Base-by-base conservation (phyloP, 2,797 vertebrate species). In the Acanthurus tractus region DNA sequence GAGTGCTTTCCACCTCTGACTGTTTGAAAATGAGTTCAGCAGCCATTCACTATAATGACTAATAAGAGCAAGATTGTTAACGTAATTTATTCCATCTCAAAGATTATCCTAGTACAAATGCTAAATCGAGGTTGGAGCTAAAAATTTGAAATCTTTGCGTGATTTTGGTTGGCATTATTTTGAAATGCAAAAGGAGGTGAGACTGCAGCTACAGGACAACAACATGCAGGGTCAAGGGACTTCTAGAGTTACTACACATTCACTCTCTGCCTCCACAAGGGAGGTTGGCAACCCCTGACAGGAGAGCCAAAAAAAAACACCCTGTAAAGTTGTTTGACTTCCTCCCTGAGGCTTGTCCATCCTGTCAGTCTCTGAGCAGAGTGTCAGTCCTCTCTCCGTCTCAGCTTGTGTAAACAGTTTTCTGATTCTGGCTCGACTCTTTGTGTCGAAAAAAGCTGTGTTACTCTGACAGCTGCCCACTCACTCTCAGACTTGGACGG, bases 401-500 rank as follows among this genome's bases (percentile, higher is more conserved):
- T 82, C 66, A 57, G 75, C 70, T 59, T 69, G 55, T 82, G 74
- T 64, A 83, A 79, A 86, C 65, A 74, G n/a, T 74, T 82, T 52
- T 67, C 44, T 76, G 77, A 84, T 72, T 67, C 66, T 78, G 53
- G 64, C 57, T 75, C 56, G 20, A 48, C 63, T 79, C 61, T 73
- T 70, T 40, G 42, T 77, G 64, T 81, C 65, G 44, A 58, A 74
- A 75, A 74, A 70, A 8, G 8, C 59, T 46, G 44, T 52, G 34
- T 79, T 68, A 45, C 65, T 83, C 52, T 79, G 81, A 86, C 83
- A 86, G 63, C 57, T 54, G 38, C 78, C 78, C 83, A 75, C 87
- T 77, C 81, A 14, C 66, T 74, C 38, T 54, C 71, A 75, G 45
- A 69, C 44, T 58, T 46, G 22, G 74, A 82, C 71, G 40, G 69